Base-by-base conservation (phyloP, 1,140 invertebrate species). In the Sitobion miscanthi region DNA sequence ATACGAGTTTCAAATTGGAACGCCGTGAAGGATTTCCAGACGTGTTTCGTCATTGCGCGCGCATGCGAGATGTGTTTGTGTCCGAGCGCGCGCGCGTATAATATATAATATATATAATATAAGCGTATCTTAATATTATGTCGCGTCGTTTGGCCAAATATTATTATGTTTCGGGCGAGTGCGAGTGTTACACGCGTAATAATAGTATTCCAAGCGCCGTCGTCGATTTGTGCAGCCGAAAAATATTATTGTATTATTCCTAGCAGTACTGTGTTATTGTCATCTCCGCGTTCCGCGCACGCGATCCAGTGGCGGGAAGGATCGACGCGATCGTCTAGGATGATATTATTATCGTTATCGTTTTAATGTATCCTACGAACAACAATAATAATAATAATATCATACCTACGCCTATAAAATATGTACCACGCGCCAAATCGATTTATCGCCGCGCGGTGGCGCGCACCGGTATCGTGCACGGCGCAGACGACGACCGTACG, bases 1-100 rank as follows among this genome's bases (percentile, higher is more conserved):
- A n/a, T 62, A 90, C 89, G 14, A 69, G 57, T 90, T 90, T 93
- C 82, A n/a, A 85, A 93, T 42, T 86, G 35, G 77, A 85, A 93
- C 91, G 82, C 21, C 82, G 82, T 57, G 91, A 93, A 85, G 82
- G 91, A 20, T 93, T 93, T 86, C 91, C 91, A 93, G 69, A 86
- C 91, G 49, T 92, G 49, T 93, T 93, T 93, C 91, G 82, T 93
- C 91, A 93, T 77, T 62, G 52, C 45, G 14, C 14, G 85, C 8
- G 45, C 25, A 11, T 30, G 14, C 17, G 62, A 69, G 62, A 17
- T 35, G 30, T 35, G 62, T 69, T 14, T n/a, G 57, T 30, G 57
- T 30, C 42, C 47, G 52, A 6, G 54, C 6, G 54, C 8, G 54
- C 20, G 23, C 20, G 11, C 4, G 8, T 57, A 23, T 17, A 69